A percentile compares a stretch with the other conserved stretches of the same genome.
These are phyloP conservation scores for Caenorhabditis sinica DNA, from an alignment of 2,888 invertebrate genomes.

Conservation along the genomic window DNA sequence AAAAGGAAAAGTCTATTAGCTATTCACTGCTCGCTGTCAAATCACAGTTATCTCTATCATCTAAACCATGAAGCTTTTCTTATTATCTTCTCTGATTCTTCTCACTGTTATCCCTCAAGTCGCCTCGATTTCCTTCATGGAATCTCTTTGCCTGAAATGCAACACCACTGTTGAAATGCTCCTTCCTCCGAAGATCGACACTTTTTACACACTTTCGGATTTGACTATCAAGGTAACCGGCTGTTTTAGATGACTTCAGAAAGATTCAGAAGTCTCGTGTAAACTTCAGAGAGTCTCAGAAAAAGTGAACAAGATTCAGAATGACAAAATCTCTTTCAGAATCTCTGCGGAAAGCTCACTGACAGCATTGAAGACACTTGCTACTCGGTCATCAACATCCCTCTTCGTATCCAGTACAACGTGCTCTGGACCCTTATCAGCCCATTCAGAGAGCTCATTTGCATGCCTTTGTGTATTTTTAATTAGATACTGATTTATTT, in stretches of 20 bases:
- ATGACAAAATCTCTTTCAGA: no score
- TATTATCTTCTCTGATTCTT: neutral
- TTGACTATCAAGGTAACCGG: slow-evolving; percentile 39
- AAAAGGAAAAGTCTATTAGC: neutral
- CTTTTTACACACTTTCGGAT: slow-evolving; percentile 40
- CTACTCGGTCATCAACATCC: slow-evolving; percentile 38
- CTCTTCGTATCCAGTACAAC: slow-evolving; percentile 51
- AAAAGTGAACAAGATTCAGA: neutral
- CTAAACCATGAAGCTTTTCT: slow-evolving; percentile 1
- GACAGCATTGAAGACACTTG: slow-evolving; percentile 38
- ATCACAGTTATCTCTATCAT: neutral
- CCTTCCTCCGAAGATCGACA: slow-evolving; percentile 33
- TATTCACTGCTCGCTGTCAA: neutral
- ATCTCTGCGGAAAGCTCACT: slow-evolving; percentile 23
- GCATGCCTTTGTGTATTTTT: slow-evolving; percentile 43
- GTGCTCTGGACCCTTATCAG: slow-evolving; percentile 42
- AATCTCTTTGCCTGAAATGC: slow-evolving; percentile 22
- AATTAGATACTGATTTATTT: slow-evolving; percentile 3
- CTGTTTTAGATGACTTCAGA: neutral
- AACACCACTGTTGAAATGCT: slow-evolving; percentile 49
- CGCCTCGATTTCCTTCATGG: neutral
- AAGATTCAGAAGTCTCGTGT: no score
- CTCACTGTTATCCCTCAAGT: neutral
- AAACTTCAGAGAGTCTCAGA: neutral
- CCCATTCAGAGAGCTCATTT: slow-evolving; percentile 51